Percentiles rank a stretch among this genome's conserved stretches.
These are phyloP conservation scores for Unio pictorum DNA, from an alignment of 2,888 invertebrate species.

Conservation along the genomic window DNA sequence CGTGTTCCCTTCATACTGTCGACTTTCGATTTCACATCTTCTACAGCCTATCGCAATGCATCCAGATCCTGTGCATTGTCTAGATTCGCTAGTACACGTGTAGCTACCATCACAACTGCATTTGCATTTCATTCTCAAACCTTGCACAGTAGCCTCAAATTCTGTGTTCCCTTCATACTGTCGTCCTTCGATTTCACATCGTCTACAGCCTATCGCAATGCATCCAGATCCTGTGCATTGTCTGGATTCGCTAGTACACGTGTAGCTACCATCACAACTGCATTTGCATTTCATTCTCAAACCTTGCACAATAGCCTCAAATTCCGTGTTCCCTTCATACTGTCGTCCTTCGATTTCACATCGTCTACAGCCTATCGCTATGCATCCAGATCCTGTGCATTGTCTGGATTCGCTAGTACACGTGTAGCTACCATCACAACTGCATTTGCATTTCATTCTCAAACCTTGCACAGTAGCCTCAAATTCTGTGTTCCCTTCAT, in stretches of 20 bases:
- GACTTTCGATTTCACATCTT: slow-evolving; percentile 22
- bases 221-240: slow-evolving; percentile 17
- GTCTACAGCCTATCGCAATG: slow-evolving; percentile 14
- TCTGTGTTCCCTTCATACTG: slow-evolving; percentile 19
- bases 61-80: slow-evolving; percentile 11
- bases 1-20: slow-evolving; percentile 18
- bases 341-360: slow-evolving; percentile 27
- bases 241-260: no score
- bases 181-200: slow-evolving; percentile 23
- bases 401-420: slow-evolving; percentile 20
- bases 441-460: no score
- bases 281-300: slow-evolving; percentile 20
- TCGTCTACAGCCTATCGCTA: slow-evolving; percentile 20
- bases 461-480: slow-evolving; percentile 19
- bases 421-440: slow-evolving; percentile 28
- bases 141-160: slow-evolving; percentile 28
- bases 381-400: slow-evolving; percentile 5
- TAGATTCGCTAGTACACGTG: no score
- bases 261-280: neutral
- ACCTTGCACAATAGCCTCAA: slow-evolving; percentile 7
- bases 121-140: slow-evolving; percentile 21
- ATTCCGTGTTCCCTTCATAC: slow-evolving; percentile 6
- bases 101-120: slow-evolving; percentile 1
- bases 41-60: slow-evolving; percentile 20
- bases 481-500: slow-evolving; percentile 8